Evolutionary conservation across 2,888 invertebrate genomes (phyloP), one percentile per base, ranked within the genome.

Genomic region (Asteroscopus sphinx): DNA sequence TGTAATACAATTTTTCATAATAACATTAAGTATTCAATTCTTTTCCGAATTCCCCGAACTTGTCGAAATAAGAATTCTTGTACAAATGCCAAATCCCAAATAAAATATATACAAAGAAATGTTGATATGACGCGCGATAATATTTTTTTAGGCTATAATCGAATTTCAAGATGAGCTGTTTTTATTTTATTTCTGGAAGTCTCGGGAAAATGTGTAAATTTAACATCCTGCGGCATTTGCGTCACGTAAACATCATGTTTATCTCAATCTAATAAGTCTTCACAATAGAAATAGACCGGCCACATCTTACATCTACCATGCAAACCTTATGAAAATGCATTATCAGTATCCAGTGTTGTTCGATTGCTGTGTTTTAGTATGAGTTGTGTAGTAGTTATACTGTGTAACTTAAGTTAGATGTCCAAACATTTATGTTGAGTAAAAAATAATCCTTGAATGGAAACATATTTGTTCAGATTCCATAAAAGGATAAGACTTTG

Each of bases 361-460:
- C 39, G 16, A 36, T 45, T 47, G 15, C 9, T 41, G 15, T 41
- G 9, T 15, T 39, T 52, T 48, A 53, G 48, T 56, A 33, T 35
- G 28, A 46, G 21, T 48, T 47, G 36, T 39, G 9, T 1, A 21
- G n/a, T n/a, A 41, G 25, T 52, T 39, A 48, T 17, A 54, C 77
- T 73, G 79, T 77, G 82, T 80, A 69, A 82, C 68, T 82, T 80
- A 78, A 75, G 61, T 65, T 63, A 70, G 62, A 64, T 17, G 59
- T 57, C 42, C 55, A 76, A 76, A 73, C 73, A 80, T 79, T 79
- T 62, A 68, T 77, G 61, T 82, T 81, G 69, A 82, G 79, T 83
- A 81, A 86, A 85, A 76, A 85, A 80, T 75, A 80, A 89, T 87
- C 89, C 89, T 87, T 87, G 86, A 89, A 89, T 87, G 88, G 89